Conservation (phyloP, 1,140 invertebrate genomes). For the Delia radicum region DNA sequence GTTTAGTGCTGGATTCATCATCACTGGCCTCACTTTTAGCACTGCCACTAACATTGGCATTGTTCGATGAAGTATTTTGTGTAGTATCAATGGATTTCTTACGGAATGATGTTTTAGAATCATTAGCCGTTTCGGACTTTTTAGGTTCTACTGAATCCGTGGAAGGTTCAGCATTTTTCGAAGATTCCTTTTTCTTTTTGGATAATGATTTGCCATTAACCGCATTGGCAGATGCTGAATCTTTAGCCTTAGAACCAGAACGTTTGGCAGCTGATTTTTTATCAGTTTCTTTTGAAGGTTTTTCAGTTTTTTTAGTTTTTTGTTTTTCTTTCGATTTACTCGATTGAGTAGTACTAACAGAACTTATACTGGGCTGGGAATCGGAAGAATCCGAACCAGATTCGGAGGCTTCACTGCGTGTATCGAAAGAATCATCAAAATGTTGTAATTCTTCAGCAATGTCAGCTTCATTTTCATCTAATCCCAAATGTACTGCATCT, state of each 20-base stretch:
- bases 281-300: slow-evolving; percentile 42
- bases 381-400: slow-evolving; percentile 67
- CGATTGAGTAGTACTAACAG: slow-evolving; percentile 66
- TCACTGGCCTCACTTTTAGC: slow-evolving; percentile 46
- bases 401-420: slow-evolving; percentile 74
- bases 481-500: slow-evolving; percentile 69
- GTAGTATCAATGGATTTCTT: slow-evolving; percentile 33
- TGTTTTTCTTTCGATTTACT: slow-evolving; percentile 55
- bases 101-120: slow-evolving; percentile 37
- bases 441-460: slow-evolving; percentile 71
- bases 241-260: not conserved
- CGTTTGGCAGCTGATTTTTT: slow-evolving; percentile 28
- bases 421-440: slow-evolving; percentile 67
- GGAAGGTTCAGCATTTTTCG: slow-evolving; percentile 13
- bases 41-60: slow-evolving; percentile 28
- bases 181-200: slow-evolving; percentile 37
- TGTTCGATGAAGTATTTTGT: slow-evolving; percentile 26
- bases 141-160: slow-evolving; percentile 33
- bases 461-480: slow-evolving; percentile 70
- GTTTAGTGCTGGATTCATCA: slow-evolving; percentile 37
- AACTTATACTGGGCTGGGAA: slow-evolving; percentile 70
- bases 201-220: slow-evolving; percentile 26
- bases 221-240: not conserved
- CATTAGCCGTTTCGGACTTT: slow-evolving; percentile 1
- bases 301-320: slow-evolving; percentile 59